Percentiles rank a stretch among this genome's conserved stretches.
These are phyloP conservation scores for Corapipo altera DNA, from an alignment of 2,113 vertebrate species.

Conservation along the genomic window DNA sequence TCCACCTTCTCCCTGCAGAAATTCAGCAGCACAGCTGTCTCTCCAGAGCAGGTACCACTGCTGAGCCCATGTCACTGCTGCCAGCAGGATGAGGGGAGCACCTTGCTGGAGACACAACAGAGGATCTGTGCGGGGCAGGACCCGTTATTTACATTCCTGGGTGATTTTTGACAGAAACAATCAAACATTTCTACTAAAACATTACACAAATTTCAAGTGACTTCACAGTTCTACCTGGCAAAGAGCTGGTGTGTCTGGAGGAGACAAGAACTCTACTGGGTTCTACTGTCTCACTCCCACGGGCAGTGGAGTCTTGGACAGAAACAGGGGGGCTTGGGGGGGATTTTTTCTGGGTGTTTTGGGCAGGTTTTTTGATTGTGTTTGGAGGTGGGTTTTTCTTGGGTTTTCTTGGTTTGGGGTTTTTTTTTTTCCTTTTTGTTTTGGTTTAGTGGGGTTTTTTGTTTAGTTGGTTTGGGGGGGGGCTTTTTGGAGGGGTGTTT, in stretches of 20 bases:
- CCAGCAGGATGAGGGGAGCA: background rate
- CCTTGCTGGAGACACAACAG: fast-evolving
- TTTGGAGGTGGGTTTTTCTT: background rate
- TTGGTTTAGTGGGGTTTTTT: background rate
- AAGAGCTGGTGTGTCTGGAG: background rate
- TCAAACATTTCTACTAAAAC: background rate
- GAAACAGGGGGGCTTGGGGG: fast-evolving
- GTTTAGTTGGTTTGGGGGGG: background rate
- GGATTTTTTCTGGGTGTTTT: background rate
- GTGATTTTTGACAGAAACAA: background rate
- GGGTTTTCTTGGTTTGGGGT: background rate
- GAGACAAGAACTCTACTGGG: background rate
- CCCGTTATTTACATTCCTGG: no score
- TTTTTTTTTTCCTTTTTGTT: background rate
- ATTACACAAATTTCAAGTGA: background rate
- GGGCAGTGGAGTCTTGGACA: background rate
- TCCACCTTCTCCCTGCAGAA: background rate
- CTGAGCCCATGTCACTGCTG: fast-evolving
- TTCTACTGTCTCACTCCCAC: background rate
- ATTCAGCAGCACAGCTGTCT: background rate
- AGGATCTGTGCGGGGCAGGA: background rate
- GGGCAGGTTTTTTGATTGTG: background rate
- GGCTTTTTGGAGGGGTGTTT: background rate
- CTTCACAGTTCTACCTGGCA: background rate
- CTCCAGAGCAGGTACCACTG: fast-evolving